A percentile compares a stretch with the other conserved stretches of the same genome.
phyloP scores from a whole-genome alignment of 2,797 vertebrate species.

The Rhynchotus rufescens region DNA sequence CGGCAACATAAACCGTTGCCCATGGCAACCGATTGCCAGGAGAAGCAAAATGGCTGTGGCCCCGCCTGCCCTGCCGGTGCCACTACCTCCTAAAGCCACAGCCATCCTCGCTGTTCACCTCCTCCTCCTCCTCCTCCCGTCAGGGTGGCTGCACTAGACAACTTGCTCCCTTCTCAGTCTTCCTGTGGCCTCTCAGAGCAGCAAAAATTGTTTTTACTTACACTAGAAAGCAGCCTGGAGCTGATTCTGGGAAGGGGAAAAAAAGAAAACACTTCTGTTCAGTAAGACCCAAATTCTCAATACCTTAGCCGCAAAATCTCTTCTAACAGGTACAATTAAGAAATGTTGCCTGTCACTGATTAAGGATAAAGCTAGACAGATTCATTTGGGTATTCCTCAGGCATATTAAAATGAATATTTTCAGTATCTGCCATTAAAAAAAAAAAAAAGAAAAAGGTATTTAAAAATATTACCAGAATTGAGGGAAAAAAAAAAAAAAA shows the following conservation, averaged over 20 bases:
- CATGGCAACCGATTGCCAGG: not conserved
- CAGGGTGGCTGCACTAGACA: fast-evolving
- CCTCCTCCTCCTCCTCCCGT: not conserved
- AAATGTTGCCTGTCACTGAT: not conserved
- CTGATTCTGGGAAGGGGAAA: not conserved
- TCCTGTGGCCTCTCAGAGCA: not conserved
- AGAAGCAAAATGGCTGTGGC: fast-evolving
- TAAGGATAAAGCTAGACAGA: not conserved
- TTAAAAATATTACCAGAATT: not conserved
- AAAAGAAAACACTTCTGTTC: not conserved
- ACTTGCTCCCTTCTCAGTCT: not conserved
- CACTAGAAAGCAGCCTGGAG: not conserved
- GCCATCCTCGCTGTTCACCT: no score
- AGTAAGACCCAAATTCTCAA: not conserved
- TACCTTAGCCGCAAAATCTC: not conserved
- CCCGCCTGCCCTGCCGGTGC: no score
- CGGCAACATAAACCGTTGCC: not conserved
- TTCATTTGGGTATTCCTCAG: not conserved
- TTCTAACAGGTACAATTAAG: fast-evolving
- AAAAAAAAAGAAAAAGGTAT: not conserved
- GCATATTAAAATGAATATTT: not conserved
- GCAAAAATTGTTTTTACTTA: not conserved
- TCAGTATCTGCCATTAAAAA: not conserved
- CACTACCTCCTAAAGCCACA: fast-evolving
- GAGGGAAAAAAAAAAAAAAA: not conserved